Conservation (phyloP, 2,797 vertebrate genomes). For the Parauchenoglanis punctatus region DNA sequence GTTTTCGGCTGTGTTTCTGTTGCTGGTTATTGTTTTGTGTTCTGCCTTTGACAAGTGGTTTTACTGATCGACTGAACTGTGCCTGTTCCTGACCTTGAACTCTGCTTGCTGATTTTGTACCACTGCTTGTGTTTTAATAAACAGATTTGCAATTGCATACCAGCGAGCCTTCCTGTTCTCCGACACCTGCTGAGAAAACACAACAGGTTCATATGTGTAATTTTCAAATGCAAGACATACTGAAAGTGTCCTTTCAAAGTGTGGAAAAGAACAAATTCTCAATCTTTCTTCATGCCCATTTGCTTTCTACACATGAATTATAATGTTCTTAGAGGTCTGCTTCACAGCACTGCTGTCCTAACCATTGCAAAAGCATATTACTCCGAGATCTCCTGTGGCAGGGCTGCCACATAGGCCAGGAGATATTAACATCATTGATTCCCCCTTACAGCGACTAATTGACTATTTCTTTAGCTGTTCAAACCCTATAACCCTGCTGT, state of each 20-base stretch:
- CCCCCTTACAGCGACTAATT: constrained; percentile 31
- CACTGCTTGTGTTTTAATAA: no score
- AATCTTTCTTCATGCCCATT: not conserved
- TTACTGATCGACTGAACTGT: no score
- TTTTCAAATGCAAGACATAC: not conserved
- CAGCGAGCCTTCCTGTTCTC: no score
- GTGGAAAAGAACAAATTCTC: not conserved
- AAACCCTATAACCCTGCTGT: not conserved
- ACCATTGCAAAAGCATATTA: not conserved
- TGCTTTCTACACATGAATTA: not conserved
- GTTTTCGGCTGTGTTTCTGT: no score
- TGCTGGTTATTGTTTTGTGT: no score
- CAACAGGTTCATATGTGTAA: not conserved
- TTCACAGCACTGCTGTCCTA: constrained; percentile 6
- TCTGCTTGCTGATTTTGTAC: no score
- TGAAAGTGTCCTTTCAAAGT: not conserved
- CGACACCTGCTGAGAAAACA: not conserved
- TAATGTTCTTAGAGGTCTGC: not conserved
- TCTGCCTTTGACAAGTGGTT: no score
- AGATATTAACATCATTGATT: constrained; percentile 45
- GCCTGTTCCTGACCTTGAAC: no score
- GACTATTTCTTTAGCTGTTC: constrained; percentile 28
- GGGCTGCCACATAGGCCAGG: not conserved
- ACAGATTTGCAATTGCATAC: no score
- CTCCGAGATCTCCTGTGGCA: not conserved